Evolutionary conservation across 1,140 invertebrate genomes (phyloP).

Genomic region (Antheraea pernyi): DNA sequence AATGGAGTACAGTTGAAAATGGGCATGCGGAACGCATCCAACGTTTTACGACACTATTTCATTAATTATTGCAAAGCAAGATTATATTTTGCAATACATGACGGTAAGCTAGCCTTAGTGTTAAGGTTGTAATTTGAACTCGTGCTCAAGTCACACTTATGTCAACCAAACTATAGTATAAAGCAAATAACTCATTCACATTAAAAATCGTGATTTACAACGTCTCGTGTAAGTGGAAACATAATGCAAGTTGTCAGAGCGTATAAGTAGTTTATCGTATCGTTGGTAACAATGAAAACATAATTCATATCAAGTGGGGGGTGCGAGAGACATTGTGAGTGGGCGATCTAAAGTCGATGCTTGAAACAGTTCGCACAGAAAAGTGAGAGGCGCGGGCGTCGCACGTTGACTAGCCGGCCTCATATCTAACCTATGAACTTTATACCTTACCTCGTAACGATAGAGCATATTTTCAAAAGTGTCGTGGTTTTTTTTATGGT

Average conservation of each 20-base stretch:
- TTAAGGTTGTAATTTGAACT: no score
- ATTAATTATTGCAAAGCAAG: no score
- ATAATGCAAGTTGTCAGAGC: neutral
- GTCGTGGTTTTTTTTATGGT: conserved; percentile 17
- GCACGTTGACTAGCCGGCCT: conserved; percentile 51
- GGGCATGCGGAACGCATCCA: no score
- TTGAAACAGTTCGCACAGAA: conserved; percentile 34
- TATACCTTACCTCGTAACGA: conserved; percentile 22
- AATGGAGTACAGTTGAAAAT: no score
- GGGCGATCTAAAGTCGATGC: conserved; percentile 32
- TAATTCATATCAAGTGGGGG: conserved; percentile 32
- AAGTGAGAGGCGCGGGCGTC: conserved; percentile 69
- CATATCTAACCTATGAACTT: conserved; percentile 25
- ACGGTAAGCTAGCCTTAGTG: no score
- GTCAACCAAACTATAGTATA: no score
- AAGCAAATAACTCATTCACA: no score
- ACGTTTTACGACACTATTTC: no score
- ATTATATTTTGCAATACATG: no score
- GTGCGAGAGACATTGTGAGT: conserved; percentile 43
- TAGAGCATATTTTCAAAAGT: conserved; percentile 24
- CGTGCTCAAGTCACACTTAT: no score
- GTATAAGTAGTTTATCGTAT: conserved; percentile 13
- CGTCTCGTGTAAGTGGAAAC: neutral
- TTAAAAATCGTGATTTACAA: no score
- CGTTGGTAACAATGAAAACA: conserved; percentile 30